Conservation (phyloP, 1,140 invertebrate genomes). For the Sarcophaga peregrina region DNA sequence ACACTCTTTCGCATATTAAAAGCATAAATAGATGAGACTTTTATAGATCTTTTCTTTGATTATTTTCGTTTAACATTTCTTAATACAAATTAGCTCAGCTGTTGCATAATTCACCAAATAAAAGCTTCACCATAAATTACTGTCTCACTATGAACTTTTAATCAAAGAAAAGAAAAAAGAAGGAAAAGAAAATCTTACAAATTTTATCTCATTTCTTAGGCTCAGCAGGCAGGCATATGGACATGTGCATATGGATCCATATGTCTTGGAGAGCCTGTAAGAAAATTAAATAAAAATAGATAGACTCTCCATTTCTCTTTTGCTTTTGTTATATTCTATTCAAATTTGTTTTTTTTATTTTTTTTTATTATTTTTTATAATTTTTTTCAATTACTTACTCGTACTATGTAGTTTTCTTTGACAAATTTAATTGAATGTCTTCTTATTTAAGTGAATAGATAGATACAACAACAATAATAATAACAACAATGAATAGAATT, state of each 20-base stretch:
- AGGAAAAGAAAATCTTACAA: too few species aligned
- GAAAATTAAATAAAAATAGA: not conserved
- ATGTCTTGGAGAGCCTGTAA: not conserved
- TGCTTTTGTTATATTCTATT: not conserved
- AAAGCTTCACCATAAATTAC: not conserved
- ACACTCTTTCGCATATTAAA: too few species aligned
- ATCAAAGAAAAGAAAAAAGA: not conserved
- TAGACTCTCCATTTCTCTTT: not conserved
- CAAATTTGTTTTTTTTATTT: too few species aligned
- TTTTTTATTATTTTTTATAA: not conserved
- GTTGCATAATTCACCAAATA: not conserved
- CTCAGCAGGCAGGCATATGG: too few species aligned
- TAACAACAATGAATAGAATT: not conserved
- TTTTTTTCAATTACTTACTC: not conserved
- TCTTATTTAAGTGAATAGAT: conserved; percentile 12
- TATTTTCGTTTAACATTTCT: too few species aligned
- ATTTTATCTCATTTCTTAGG: too few species aligned
- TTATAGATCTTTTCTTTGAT: too few species aligned
- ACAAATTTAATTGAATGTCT: conserved; percentile 11
- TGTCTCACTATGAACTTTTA: not conserved
- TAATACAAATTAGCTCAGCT: not conserved
- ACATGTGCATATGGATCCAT: too few species aligned
- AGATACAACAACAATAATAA: not conserved
- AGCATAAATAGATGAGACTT: too few species aligned
- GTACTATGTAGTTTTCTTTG: conserved; percentile 5